Evolutionary conservation across 1,140 invertebrate genomes (phyloP).

Genomic region (Temnothorax nylanderi): DNA sequence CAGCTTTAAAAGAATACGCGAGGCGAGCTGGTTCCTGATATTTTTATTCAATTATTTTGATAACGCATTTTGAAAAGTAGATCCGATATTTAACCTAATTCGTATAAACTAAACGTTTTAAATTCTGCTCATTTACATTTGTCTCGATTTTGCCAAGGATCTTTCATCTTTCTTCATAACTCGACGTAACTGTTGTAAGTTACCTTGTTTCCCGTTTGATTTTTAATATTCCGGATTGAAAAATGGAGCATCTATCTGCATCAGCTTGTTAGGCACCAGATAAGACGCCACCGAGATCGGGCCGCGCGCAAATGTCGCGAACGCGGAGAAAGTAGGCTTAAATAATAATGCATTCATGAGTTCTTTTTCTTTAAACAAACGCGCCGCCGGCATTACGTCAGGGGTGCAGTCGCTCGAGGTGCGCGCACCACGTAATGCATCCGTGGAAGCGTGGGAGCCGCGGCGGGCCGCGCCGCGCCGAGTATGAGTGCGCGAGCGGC

Average conservation of each 20-base stretch:
- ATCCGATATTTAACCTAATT: not conserved
- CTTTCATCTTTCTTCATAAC: not conserved
- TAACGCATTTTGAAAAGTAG: not conserved
- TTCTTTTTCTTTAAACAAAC: conserved; percentile 37
- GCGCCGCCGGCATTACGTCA: conserved; percentile 36
- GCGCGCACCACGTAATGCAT: conserved; percentile 41
- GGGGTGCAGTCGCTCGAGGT: conserved; percentile 38
- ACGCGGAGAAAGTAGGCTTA: conserved; percentile 44
- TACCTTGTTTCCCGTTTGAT: not conserved
- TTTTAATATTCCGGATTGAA: not conserved
- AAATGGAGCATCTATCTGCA: not conserved
- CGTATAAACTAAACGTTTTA: not conserved
- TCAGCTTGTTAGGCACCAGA: not conserved
- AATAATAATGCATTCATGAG: conserved; percentile 28
- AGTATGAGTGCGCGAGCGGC: conserved; percentile 33
- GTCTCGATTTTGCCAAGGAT: not conserved
- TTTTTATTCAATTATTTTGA: not conserved
- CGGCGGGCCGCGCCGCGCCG: not conserved
- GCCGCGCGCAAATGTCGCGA: not conserved
- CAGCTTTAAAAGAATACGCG: not conserved
- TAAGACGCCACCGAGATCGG: not conserved
- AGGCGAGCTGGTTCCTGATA: not conserved
- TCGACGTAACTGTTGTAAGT: not conserved
- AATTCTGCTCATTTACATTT: not conserved
- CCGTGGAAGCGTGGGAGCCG: conserved; percentile 54